phyloP scores from a whole-genome alignment of 2,113 vertebrate genomes.

The Ceyx margarethae region DNA sequence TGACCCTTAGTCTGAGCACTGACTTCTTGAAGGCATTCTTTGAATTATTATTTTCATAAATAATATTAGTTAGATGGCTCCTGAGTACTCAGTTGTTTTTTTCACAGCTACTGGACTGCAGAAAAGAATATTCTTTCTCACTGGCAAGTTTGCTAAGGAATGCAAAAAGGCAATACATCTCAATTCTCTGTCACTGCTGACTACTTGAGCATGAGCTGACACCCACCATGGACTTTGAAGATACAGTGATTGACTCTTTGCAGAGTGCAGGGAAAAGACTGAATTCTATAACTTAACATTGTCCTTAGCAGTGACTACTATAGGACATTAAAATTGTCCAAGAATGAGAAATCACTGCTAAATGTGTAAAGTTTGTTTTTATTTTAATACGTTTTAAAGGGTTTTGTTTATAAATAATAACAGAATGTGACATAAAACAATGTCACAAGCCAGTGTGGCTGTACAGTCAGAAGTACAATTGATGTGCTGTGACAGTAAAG shows the following conservation, averaged over 20 bases:
- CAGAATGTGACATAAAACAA: neutral
- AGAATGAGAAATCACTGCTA: neutral
- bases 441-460: neutral
- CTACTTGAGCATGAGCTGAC: conserved; percentile 33
- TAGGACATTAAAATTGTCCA: neutral
- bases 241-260: neutral
- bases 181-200: conserved; percentile 36
- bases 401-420: neutral
- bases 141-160: conserved; percentile 22
- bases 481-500: conserved; percentile 25
- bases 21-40: neutral
- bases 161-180: conserved; percentile 6
- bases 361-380: neutral
- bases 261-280: neutral
- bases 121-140: conserved; percentile 34
- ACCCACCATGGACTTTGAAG: conserved; percentile 40
- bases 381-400: neutral
- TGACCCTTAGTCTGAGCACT: neutral
- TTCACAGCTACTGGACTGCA: neutral
- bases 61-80: conserved; percentile 1
- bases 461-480: neutral
- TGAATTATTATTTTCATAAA: conserved; percentile 40
- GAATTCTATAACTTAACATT: neutral
- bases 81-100: neutral
- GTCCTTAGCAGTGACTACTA: neutral